These are phyloP conservation scores for Chloroceryle aenea DNA, from an alignment of 2,113 vertebrate species.

Conservation along the genomic window DNA sequence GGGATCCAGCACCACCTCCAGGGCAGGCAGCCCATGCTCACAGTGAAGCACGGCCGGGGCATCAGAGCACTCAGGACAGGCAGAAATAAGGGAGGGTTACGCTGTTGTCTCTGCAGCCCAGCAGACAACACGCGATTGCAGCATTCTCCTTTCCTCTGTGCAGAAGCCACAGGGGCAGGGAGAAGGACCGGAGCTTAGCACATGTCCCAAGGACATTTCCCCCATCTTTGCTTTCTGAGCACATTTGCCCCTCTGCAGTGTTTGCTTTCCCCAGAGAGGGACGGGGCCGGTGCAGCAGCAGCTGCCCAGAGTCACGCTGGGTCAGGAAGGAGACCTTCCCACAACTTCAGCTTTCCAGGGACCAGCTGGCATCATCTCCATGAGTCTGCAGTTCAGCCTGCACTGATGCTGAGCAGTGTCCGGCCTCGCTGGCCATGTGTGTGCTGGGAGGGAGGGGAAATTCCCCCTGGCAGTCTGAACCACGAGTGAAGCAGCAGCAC, in stretches of 20 bases:
- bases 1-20: background rate
- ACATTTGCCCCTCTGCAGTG: background rate
- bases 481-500: background rate
- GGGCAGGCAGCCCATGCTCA: background rate
- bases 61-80: background rate
- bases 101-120: background rate
- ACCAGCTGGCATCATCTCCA: background rate
- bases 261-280: background rate
- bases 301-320: background rate
- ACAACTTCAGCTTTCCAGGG: background rate
- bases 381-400: background rate
- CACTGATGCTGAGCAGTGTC: background rate
- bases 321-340: background rate
- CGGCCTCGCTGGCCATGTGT: background rate
- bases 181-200: background rate
- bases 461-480: background rate
- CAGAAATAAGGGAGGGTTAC: background rate
- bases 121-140: background rate
- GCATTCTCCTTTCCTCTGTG: background rate
- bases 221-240: rapidly evolving
- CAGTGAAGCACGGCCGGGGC: rapidly evolving
- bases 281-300: background rate
- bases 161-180: background rate
- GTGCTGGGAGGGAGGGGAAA: background rate
- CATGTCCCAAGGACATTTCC: background rate